Base-by-base conservation (phyloP, 2,888 invertebrate species). In the Bellardia pandia region DNA sequence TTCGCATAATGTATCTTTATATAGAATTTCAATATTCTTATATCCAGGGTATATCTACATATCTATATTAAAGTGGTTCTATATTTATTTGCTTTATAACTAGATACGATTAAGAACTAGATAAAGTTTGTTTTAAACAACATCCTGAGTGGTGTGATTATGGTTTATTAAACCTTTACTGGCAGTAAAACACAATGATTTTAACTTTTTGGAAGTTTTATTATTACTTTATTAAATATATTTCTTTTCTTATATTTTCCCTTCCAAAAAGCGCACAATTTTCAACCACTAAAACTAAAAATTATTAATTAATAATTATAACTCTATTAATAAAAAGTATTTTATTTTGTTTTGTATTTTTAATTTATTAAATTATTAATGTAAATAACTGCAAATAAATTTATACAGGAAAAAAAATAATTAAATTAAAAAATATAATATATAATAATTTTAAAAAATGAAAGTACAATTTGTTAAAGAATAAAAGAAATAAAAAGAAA, bases 301-400 rank as follows among this genome's bases (percentile, higher is more conserved):
- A 42, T 66, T 68, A 72, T 42, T 48, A 48, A 74, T 51, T 42
- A 66, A 53, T 69, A 40, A 30, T 45, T 69, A 56, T 74, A 53
- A 51, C 56, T 60, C 58, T 51, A 60, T 60, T 42, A 51, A 68
- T 66, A 74, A 68, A 75, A 79, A 75, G 14, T 23, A 71, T 16
- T 62, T 75, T 33, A 37, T 16, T 58, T 48, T 74, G 14, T 83
- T 77, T 16, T 60, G 42, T 42, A 68, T 53, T 58, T 71, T 82
- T 69, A 58, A 80, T 77, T 82, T 85, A 86, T 84, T 84, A 84
- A 75, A 86, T 86, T 86, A 86, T 86, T 80, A 84, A 84, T 87
- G 84, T 87, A 87, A 85, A 81, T 81, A 87, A 85, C 85, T 87
- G 87, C 74, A 77, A 84, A 85, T 51, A 82, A 74, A 75, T 71